Evolutionary conservation across 2,113 vertebrate species (phyloP).

Genomic region (Scopus umbretta): DNA sequence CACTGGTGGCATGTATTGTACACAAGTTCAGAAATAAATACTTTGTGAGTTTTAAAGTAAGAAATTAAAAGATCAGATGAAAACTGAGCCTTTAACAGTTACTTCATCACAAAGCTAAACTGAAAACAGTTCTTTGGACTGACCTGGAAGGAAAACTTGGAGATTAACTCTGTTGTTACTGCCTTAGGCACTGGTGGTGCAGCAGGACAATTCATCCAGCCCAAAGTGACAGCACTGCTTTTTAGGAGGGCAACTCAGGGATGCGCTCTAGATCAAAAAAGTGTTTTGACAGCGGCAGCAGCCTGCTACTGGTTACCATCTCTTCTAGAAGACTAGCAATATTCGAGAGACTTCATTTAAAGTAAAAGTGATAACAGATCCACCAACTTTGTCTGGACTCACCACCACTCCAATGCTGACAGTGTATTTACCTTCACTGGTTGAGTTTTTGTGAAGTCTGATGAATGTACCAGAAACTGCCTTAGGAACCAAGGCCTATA

Average conservation of each 20-base stretch:
- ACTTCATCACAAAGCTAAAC: not conserved
- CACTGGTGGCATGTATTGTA: not conserved
- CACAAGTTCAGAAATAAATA: not conserved
- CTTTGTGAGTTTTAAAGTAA: not conserved
- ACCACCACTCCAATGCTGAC: not conserved
- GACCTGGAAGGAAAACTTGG: not conserved
- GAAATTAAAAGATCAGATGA: not conserved
- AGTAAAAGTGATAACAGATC: not conserved
- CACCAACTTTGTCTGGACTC: not conserved
- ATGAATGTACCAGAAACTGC: not conserved
- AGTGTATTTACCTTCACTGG: not conserved
- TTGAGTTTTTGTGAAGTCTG: not conserved
- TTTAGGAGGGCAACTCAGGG: not conserved
- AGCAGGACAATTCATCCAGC: not conserved
- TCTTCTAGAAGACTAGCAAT: not conserved
- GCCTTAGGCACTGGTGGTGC: not conserved
- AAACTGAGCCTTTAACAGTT: not conserved
- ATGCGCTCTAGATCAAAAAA: not conserved
- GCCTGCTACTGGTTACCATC: not conserved
- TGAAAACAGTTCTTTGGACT: not conserved
- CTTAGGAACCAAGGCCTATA: not conserved
- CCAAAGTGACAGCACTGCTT: not conserved
- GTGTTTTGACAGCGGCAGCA: not conserved
- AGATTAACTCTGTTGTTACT: not conserved
- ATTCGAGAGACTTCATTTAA: not conserved